phyloP scores from a whole-genome alignment of 1,140 invertebrate genomes.

The Gryon sp. region DNA sequence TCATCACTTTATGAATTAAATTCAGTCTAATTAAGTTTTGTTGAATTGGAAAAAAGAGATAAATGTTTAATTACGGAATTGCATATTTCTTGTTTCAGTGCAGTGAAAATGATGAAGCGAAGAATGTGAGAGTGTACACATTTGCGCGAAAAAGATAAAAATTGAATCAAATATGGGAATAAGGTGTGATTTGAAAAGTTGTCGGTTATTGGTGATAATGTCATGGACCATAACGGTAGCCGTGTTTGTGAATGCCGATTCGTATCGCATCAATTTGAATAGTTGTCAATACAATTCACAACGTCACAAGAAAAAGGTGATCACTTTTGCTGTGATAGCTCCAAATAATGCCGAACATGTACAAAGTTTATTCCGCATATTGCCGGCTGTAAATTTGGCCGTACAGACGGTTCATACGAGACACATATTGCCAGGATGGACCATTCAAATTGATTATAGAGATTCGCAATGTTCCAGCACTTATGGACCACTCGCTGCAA shows the following conservation, averaged over 20 bases:
- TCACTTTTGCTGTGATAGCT: constrained; percentile 85
- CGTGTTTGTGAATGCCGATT: constrained; percentile 19
- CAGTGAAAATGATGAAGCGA: no score
- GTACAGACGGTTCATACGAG: constrained; percentile 82
- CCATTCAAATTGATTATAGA: constrained; percentile 84
- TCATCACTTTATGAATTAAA: no score
- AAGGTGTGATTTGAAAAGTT: constrained; percentile 18
- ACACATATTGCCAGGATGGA: constrained; percentile 84
- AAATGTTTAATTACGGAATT: no score
- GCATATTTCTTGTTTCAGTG: no score
- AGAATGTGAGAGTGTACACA: no score
- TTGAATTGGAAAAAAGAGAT: no score
- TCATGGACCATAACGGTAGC: constrained; percentile 24
- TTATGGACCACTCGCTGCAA: constrained; percentile 87
- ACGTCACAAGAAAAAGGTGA: constrained; percentile 67
- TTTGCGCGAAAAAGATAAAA: no score
- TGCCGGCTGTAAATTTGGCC: constrained; percentile 87
- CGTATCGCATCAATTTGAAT: constrained; percentile 11
- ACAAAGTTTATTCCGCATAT: constrained; percentile 84
- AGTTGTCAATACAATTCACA: constrained; percentile 45
- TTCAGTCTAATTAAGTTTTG: no score
- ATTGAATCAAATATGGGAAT: constrained; percentile 7
- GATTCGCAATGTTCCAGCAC: constrained; percentile 90
- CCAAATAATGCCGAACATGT: constrained; percentile 83
- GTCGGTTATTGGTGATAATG: constrained; percentile 22